phyloP scores from a whole-genome alignment of 2,888 invertebrate genomes.

The Drosophila kambysellisi region DNA sequence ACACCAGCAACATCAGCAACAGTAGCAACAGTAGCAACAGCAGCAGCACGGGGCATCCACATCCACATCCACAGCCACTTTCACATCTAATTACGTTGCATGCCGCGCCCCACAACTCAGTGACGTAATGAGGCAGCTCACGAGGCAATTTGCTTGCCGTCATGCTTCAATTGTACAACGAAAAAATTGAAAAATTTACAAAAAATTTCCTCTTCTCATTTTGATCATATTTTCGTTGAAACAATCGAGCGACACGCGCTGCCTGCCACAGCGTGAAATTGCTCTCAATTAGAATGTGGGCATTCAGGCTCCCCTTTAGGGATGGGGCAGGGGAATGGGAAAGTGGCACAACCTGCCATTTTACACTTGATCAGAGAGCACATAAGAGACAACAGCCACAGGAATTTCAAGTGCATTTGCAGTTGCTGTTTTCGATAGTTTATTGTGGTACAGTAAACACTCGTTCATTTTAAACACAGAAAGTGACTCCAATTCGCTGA shows the following conservation, averaged over 20 bases:
- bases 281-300: constrained; percentile 60
- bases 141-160: constrained; percentile 74
- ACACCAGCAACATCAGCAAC: constrained; percentile 1
- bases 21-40: neutral
- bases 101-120: constrained; percentile 76
- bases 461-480: neutral
- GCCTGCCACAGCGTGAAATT: constrained; percentile 76
- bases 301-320: constrained; percentile 4
- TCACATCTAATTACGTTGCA: constrained; percentile 68
- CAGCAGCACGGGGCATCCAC: constrained; percentile 27
- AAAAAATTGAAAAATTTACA: constrained; percentile 76
- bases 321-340: constrained; percentile 6
- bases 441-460: constrained; percentile 12
- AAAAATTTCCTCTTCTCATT: constrained; percentile 20
- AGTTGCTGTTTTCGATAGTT: constrained; percentile 5
- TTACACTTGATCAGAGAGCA: constrained; percentile 4
- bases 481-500: neutral
- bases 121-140: constrained; percentile 80
- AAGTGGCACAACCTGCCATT: constrained; percentile 42
- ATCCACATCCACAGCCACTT: constrained; percentile 45
- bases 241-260: constrained; percentile 80
- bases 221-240: constrained; percentile 76
- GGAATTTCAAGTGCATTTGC: constrained; percentile 42
- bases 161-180: constrained; percentile 74
- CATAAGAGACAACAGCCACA: neutral